Evolutionary conservation across 2,797 vertebrate species (phyloP), one percentile per base, ranked within the genome.

Genomic region (Oophaga sylvatica): DNA sequence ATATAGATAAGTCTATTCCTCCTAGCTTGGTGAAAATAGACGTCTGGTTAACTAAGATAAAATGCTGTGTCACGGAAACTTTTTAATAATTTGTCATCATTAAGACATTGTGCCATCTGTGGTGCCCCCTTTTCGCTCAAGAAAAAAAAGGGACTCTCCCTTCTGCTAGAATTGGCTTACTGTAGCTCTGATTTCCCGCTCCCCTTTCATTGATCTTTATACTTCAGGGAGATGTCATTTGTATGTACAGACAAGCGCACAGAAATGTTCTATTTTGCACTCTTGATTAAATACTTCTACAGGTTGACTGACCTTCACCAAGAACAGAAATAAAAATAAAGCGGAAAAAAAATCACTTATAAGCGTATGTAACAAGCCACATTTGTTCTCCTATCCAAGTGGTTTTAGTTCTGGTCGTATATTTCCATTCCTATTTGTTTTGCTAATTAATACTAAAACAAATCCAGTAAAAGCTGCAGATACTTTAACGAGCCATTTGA

Each of bases 281-380:
- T 92, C 83, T 90, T 78, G 89, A 90, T 91, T 92, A 87, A 89
- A 90, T 90, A 87, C 91, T 91, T 91, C 90, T 90, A 88, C 91
- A 92, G 91, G 91, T 91, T 86, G 91, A 91, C 83, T 83, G 90
- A 91, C 79, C 90, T 88, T 85, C 90, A 88, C 84, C 90, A 90
- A 92, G 90, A 90, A 88, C 90, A 90, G 89, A 89, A 89, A 90
- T 76, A 41, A 53, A 80, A 84, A 87, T 73, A 86, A 87, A 89
- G 60, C 67, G 60, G 6, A 53, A 85, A 83, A 89, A 87, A 81
- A 77, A 71, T 86, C 84, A 78, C 88, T 83, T 78, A 89, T 82
- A 87, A 90, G 90, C 91, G 91, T 91, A 91, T 90, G 91, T 91
- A 91, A 91, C 79, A 62, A 79, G 85, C 68, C 77, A 87, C 78